These are phyloP conservation scores for Protobothrops flavoviridis DNA, from an alignment of 2,113 vertebrate genomes.

Conservation along the genomic window DNA sequence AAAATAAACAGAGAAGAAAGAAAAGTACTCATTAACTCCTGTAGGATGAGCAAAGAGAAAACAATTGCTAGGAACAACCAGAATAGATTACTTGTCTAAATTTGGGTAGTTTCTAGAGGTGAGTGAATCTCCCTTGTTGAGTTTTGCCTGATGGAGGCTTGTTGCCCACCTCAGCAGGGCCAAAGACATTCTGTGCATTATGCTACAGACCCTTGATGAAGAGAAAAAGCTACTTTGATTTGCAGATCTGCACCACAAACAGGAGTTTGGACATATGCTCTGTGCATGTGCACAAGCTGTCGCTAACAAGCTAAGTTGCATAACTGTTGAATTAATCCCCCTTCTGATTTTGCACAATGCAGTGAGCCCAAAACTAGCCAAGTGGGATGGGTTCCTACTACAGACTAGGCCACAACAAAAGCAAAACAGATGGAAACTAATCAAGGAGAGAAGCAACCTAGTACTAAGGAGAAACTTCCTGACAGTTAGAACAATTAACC, in stretches of 20 bases:
- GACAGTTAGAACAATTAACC: no score
- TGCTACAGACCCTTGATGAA: neutral
- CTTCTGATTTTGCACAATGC: neutral
- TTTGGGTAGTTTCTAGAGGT: neutral
- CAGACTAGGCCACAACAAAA: neutral
- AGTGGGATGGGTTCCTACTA: neutral
- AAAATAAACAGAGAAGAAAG: constrained; percentile 28
- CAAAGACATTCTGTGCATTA: neutral
- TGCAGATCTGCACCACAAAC: neutral
- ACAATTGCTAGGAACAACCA: neutral
- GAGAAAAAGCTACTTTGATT: neutral
- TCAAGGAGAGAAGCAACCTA: no score
- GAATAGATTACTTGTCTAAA: neutral
- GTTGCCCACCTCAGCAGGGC: neutral
- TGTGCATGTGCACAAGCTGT: neutral
- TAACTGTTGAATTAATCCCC: neutral
- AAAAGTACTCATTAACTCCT: constrained; percentile 46
- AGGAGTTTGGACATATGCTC: neutral
- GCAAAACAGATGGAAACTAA: no score
- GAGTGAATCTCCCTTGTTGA: neutral
- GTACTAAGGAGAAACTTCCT: no score
- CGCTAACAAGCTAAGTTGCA: neutral
- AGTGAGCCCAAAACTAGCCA: neutral
- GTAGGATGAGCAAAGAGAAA: constrained; percentile 58
- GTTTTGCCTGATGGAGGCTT: neutral